Base-by-base conservation (phyloP, 1,140 invertebrate species). In the Eulimnadia texana region DNA sequence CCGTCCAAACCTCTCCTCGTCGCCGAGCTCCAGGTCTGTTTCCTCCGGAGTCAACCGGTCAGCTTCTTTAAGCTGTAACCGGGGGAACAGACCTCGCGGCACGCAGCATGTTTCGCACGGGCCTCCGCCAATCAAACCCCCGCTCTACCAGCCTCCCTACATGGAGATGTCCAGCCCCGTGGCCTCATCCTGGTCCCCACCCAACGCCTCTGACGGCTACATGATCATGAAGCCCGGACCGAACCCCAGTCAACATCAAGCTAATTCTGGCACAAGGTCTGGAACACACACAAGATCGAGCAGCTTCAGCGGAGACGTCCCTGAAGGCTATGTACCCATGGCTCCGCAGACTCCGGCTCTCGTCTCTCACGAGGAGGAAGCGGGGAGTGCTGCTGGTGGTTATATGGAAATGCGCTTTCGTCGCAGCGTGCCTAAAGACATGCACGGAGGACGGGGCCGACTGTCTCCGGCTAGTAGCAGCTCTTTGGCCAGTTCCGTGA, bases 401-500 rank as follows among this genome's bases (percentile, higher is more conserved):
- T 85, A 84, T 66, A 77, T 85, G 10, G 80, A 84, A 63, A 85
- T 85, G 84, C 78, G 79, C 64, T 76, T 67, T 24, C 42, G 47
- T 3, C 50, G 63, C 19, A 64, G 63, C 22, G 42, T 60, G 54
- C 58, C 51, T 24, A 59, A 52, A 47, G 63, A 56, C 42, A 24
- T 22, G 0, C 50, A 33, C 16, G 29, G 42, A 11, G 20, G 27
- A n/a, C 51, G 60, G 16, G 60, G 60, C 23, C 50, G 77, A 54
- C 69, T 79, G 67, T 83, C 81, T 1, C 80, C 75, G 65, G 76
- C 68, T 62, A 49, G 79, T 64, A 74, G 83, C 66, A 80, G 79
- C 65, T 84, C 62, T 1, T 6, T 63, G 9, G 62, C 56, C 19
- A 63, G 82, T 67, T 86, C 84, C 27, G 78, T 88, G 1, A 85